Evolutionary conservation across 2,797 vertebrate species (phyloP).

Genomic region (Amblyraja radiata): DNA sequence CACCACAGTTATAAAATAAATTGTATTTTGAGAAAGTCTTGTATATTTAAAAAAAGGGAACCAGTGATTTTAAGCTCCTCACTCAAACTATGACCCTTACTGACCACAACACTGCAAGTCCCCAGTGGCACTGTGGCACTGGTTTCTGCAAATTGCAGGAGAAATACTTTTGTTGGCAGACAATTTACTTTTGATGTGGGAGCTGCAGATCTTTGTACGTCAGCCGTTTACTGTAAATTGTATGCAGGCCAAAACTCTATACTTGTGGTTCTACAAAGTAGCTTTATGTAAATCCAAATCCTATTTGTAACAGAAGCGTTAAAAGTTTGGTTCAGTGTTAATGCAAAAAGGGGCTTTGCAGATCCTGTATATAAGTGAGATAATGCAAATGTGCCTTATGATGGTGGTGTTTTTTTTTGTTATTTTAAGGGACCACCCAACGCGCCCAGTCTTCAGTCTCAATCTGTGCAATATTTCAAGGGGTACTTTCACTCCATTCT

Average conservation of each 20-base stretch:
- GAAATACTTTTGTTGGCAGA: neutral
- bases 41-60: neutral
- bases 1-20: neutral
- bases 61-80: neutral
- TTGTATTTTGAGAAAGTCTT: neutral
- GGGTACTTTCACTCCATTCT: slow-evolving; percentile 34
- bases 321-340: slow-evolving; percentile 35
- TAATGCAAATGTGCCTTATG: slow-evolving; percentile 37
- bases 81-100: neutral
- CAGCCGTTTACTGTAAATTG: slow-evolving; percentile 20
- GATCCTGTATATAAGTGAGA: slow-evolving; percentile 35
- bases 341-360: slow-evolving; percentile 38
- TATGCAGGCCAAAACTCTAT: slow-evolving; percentile 3
- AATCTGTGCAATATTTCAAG: slow-evolving; percentile 38
- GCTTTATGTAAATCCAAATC: slow-evolving; percentile 11
- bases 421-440: slow-evolving; percentile 36
- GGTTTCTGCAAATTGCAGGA: slow-evolving; percentile 26
- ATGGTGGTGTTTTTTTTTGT: slow-evolving; percentile 27
- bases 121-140: slow-evolving; percentile 19
- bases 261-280: neutral
- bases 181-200: neutral
- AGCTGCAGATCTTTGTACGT: slow-evolving; percentile 11
- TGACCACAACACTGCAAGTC: neutral
- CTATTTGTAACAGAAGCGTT: slow-evolving; percentile 24
- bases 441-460: slow-evolving; percentile 23